Evolutionary conservation across 2,113 vertebrate genomes (phyloP), one percentile per base, ranked within the genome.

Genomic region (Semicossyphus pulcher): DNA sequence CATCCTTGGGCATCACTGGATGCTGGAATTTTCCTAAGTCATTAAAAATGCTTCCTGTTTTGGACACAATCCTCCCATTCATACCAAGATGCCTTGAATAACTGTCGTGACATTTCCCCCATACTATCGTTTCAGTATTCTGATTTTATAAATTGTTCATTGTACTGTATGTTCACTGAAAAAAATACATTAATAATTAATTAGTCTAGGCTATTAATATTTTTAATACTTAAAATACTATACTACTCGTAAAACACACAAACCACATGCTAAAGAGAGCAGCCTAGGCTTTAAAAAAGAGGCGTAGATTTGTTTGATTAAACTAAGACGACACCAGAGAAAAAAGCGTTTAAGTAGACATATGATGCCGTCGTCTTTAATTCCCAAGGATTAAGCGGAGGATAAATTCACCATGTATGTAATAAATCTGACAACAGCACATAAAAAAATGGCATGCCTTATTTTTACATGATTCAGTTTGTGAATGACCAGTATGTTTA

Each of bases 21-120:
- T 45, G 64, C 41, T 61, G 70, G 62, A 84, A 72, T 36, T 69
- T 83, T 85, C 82, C 67, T 23, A 49, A 76, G 52, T 63, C 72
- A 67, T 77, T 78, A 78, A 76, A 49, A 65, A 79, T 51, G 16
- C 57, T 54, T 79, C 66, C 81, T 56, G 37, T 85, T 84, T 73
- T 10, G 0, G 36, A 59, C 64, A 83, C 85, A 89, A 68, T 74
- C 66, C 23, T 54, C 32, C 56, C 64, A 84, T 85, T 87, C 71
- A 86, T 64, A 23, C 18, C n/a, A 32, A 58, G 51, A 44, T 29
- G 31, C 32, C 15, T 16, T 70, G 2, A 65, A 65, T 56, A n/a
- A 69, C 49, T 54, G 32, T 36, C 45, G 21, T 57, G 67, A 48
- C n/a, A 23, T 72, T 65, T 80, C 39, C 4, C 41, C 16, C 10